phyloP scores from a whole-genome alignment of 2,113 vertebrate genomes.

The Ariopsis seemanni region DNA sequence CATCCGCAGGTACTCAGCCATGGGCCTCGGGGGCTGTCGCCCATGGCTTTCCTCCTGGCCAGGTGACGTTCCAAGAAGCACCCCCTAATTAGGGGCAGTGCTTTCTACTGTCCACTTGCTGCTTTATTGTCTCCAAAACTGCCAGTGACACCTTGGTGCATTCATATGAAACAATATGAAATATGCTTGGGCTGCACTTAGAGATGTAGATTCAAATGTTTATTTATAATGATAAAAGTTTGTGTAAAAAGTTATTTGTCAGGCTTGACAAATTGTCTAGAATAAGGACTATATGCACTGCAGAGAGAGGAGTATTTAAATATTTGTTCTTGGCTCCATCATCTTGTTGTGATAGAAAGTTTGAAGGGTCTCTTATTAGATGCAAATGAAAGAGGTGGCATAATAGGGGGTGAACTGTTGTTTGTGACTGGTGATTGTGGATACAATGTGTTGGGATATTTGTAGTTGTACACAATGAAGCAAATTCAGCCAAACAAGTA shows the following conservation, averaged over 20 bases:
- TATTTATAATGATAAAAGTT: neutral
- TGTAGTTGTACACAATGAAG: neutral
- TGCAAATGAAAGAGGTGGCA: constrained; percentile 12
- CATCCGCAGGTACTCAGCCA: constrained; percentile 35
- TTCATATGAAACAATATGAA: neutral
- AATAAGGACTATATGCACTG: neutral
- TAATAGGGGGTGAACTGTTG: neutral
- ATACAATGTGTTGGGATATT: neutral
- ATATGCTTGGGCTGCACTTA: neutral
- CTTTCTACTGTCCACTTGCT: constrained; percentile 26
- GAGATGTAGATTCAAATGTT: neutral
- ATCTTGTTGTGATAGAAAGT: constrained; percentile 21
- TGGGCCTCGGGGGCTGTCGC: constrained; percentile 62
- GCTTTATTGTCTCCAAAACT: constrained; percentile 1
- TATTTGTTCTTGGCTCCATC: neutral
- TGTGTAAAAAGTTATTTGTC: neutral
- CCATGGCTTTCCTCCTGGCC: constrained; percentile 61
- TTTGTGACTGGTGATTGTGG: neutral
- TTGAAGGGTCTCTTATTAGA: neutral
- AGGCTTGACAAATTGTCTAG: neutral
- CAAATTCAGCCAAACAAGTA: neutral
- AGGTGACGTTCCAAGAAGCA: constrained; percentile 39
- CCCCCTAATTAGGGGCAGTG: constrained; percentile 52
- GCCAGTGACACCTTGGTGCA: neutral
- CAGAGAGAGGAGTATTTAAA: neutral